These are phyloP conservation scores for Mesochorus sp. DNA, from an alignment of 2,888 invertebrate genomes.

Conservation along the genomic window DNA sequence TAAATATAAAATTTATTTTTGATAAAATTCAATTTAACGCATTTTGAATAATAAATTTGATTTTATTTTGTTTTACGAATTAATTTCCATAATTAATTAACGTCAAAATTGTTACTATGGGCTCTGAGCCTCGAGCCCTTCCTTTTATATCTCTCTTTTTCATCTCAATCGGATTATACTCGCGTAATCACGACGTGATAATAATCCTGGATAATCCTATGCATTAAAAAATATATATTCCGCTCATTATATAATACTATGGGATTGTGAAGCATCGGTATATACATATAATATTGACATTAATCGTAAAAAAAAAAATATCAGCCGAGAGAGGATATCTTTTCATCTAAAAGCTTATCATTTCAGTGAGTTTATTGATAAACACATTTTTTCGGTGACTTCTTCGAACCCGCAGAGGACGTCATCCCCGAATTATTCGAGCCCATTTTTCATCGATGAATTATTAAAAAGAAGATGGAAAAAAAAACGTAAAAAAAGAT, in stretches of 20 bases:
- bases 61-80: no score
- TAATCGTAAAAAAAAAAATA: conserved; percentile 40
- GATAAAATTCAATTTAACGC: no score
- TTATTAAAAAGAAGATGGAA: no score
- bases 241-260: not conserved
- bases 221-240: conserved; percentile 13
- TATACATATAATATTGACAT: no score
- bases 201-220: conserved; percentile 51
- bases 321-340: conserved; percentile 57
- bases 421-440: not conserved
- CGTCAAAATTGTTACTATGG: not conserved
- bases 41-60: no score
- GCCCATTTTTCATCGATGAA: not conserved
- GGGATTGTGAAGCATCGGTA: no score
- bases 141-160: not conserved
- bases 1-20: no score
- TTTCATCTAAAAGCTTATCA: conserved; percentile 51
- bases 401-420: not conserved
- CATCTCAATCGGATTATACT: conserved; percentile 31
- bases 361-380: conserved; percentile 32
- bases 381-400: conserved; percentile 15
- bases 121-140: not conserved
- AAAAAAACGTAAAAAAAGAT: no score
- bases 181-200: conserved; percentile 32
- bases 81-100: no score